Evolutionary conservation across 2,113 vertebrate species (phyloP), one percentile per base, ranked within the genome.

Genomic region (Phrynosoma platyrhinos): DNA sequence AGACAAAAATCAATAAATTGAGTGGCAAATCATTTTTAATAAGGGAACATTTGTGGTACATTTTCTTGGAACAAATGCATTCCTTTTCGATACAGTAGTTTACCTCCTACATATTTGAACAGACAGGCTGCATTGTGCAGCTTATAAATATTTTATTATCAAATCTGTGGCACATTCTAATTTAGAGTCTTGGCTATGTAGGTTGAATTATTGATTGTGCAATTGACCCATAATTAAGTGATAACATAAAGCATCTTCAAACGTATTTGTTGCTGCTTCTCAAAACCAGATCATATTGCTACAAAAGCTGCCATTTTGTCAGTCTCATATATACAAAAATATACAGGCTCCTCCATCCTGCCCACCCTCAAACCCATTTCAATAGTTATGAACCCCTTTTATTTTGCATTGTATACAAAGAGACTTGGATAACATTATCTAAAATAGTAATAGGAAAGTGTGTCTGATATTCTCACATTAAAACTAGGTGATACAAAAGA

Each of bases 241-340:
- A 95, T 93, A 88, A 96, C 95, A 92, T 88, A 90, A 94, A 94
- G 93, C 91, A 92, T 96, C 96, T 93, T 95, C 94, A 95, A 94
- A 96, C 95, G 96, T 94, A 95, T 91, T 82, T 89, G 94, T 76
- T 88, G 90, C 88, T 87, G 91, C 89, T 84, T 81, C 89, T 91
- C 93, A 92, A 95, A 95, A 95, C 94, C 94, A 87, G 95, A 83
- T n/a, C 95, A 97, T 96, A 1, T 95, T 95, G 97, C 97, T 96
- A 97, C 88, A 95, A 96, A 71, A 97, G 96, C 95, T 95, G 96
- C 95, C 96, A 97, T 94, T 95, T 94, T 92, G 92, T 95, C 80
- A 69, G 94, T 94, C 94, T 95, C 95, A 97, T 96, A 98, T 97
- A 95, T 98, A 98, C 97, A 98, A 97, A 96, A 93, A 97, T 96